Evolutionary conservation across 2,113 vertebrate genomes (phyloP), one percentile per base, ranked within the genome.

Genomic region (Melospiza melodia): DNA sequence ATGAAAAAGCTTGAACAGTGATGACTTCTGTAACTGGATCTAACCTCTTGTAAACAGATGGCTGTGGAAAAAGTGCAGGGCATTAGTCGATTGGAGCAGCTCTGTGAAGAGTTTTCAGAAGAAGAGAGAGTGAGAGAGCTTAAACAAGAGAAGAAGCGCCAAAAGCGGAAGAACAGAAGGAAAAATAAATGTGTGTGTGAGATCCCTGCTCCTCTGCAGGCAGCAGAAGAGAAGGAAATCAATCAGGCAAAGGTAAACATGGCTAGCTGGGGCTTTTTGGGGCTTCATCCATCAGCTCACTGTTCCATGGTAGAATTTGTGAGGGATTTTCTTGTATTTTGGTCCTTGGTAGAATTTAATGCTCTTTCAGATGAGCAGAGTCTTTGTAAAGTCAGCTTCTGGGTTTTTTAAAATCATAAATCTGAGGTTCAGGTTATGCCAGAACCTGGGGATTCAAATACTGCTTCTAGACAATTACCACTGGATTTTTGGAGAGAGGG

Each of bases 1-100:
- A 58, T 72, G n/a, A 63, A 66, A 90, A 90, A 87, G 44, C 48
- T 86, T 78, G 61, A 81, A 23, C 81, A 51, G 77, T 54, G 52
- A 10, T 75, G 51, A 72, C 37, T n/a, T 44, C 57, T 89, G 12
- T 94, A 81, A 96, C 49, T 82, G 79, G 79, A 74, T 57, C 58
- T 92, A 49, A 80, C 90, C 39, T 97, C 92, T 97, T 81, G 8
- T 68, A 46, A 68, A 90, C 91, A 99, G 99, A 99, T 99, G 99
- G 99, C 99, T 25, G 99, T 99, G 95, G 99, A 99, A 97, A 99
- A 99, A 97, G 99, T 99, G 95, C 99, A 99, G 97, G 99, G 99
- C 49, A 99, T 99, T 94, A 99, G 99, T 95, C 98, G 99, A 20
- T 93, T 99, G 78, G 99, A 99, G 95, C 99, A 99, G 97, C 98